Evolutionary conservation across 2,888 invertebrate genomes (phyloP), one percentile per base, ranked within the genome.

Genomic region (Dasypolia templi): DNA sequence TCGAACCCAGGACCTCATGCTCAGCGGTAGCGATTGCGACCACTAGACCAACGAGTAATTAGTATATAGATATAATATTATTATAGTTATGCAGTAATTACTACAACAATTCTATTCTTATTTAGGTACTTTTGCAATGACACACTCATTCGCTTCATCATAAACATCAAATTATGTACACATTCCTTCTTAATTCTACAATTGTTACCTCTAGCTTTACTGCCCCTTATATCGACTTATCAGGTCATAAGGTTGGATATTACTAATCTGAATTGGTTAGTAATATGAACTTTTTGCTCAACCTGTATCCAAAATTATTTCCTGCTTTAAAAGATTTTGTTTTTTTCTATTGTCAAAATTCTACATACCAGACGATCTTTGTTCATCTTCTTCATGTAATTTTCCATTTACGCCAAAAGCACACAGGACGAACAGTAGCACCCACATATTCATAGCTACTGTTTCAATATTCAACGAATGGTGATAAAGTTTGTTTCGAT

Each of bases 341-440:
- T 22, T 11, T 26, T 42, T 66, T 44, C 7, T 19, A 14, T 22
- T 19, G 39, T 19, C 4, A 32, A 69, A 39, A 42, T 7, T 75
- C 12, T 1, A 58, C 83, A 32, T 80, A 82, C 81, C 81, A 4
- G 81, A 83, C 0, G 84, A 82, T 3, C 56, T 65, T 29, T 65
- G 53, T 3, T 72, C 76, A 12, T 62, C 56, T 9, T 83, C 80
- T 22, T 80, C 81, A 7, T 75, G 11, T 19, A 82, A 22, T 53
- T 80, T 82, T 4, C 81, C 81, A 12, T 64, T 59, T 2, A 53
- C 84, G 29, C 76, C 71, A 29, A 72, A 83, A 32, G 68, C 65
- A 62, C 84, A 80, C 14, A 82, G 49, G 49, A 68, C 81, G 11
- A 82, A 68, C 76, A 82, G 44, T 3, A 68, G 39, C 49, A 53